These are phyloP conservation scores for Drosophila ambigua DNA, from an alignment of 1,140 invertebrate genomes.

Conservation along the genomic window DNA sequence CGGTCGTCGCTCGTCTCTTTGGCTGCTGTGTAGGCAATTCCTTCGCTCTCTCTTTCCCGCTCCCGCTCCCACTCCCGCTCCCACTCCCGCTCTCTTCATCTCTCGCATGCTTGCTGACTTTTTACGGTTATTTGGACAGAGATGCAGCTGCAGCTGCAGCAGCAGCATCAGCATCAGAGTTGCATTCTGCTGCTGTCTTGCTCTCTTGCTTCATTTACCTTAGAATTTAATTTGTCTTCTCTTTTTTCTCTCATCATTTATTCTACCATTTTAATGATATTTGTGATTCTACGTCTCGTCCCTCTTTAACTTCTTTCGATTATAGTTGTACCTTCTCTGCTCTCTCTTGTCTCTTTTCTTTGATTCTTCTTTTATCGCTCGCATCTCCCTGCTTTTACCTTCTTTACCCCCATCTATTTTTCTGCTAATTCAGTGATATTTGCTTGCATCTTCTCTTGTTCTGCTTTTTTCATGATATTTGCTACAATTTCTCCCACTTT, in stretches of 20 bases:
- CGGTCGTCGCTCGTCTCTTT: neutral
- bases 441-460: too few species aligned
- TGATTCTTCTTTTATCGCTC: neutral
- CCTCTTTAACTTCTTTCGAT: neutral
- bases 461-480: too few species aligned
- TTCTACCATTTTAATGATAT: too few species aligned
- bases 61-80: constrained; percentile 11
- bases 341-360: neutral
- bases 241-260: too few species aligned
- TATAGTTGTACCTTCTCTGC: constrained; percentile 10
- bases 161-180: neutral
- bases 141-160: constrained; percentile 3
- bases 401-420: too few species aligned
- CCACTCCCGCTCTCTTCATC: neutral
- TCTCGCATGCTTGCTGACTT: constrained; percentile 15
- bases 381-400: too few species aligned
- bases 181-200: too few species aligned
- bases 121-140: constrained; percentile 48
- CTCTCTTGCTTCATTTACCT: too few species aligned
- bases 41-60: constrained; percentile 8
- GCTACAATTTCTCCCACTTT: too few species aligned
- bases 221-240: too few species aligned
- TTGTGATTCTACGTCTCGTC: too few species aligned
- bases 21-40: constrained; percentile 29
- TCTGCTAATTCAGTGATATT: too few species aligned